A percentile compares a stretch with the other conserved stretches of the same genome.
Evolutionary conservation across 2,888 invertebrate species (phyloP).

Genomic region (Scaptodrosophila latifasciaeformis): DNA sequence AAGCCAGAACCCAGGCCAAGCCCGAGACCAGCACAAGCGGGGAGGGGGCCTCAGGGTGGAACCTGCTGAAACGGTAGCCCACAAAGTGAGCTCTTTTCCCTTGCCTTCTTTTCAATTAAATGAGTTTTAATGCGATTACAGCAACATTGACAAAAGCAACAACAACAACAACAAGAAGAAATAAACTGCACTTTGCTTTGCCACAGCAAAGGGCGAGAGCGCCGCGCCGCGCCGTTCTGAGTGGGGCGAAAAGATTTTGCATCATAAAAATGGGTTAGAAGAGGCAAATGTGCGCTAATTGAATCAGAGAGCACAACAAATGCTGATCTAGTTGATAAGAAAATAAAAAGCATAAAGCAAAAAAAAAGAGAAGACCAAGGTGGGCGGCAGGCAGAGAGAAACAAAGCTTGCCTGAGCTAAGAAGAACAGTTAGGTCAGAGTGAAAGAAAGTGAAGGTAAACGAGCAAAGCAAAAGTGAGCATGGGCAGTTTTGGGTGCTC

Average conservation of each 20-base stretch:
- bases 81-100: conserved; percentile 11
- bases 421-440: too few species aligned
- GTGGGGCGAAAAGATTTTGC: neutral
- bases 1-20: conserved; percentile 17
- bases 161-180: conserved; percentile 24
- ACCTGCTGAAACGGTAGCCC: conserved; percentile 1
- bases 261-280: conserved; percentile 9
- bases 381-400: neutral
- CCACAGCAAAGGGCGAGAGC: neutral
- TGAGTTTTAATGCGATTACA: conserved; percentile 64
- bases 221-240: neutral
- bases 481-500: too few species aligned
- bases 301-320: conserved; percentile 46
- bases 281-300: conserved; percentile 55
- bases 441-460: too few species aligned
- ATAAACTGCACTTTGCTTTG: conserved; percentile 50
- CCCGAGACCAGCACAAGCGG: conserved; percentile 3
- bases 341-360: conserved; percentile 10
- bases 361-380: neutral
- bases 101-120: conserved; percentile 53
- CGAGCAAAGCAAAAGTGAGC: too few species aligned
- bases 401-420: neutral
- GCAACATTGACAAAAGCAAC: conserved; percentile 22
- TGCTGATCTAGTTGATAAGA: neutral
- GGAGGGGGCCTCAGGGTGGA: too few species aligned